phyloP scores from a whole-genome alignment of 2,888 invertebrate species.

The Argynnis bischoffii region DNA sequence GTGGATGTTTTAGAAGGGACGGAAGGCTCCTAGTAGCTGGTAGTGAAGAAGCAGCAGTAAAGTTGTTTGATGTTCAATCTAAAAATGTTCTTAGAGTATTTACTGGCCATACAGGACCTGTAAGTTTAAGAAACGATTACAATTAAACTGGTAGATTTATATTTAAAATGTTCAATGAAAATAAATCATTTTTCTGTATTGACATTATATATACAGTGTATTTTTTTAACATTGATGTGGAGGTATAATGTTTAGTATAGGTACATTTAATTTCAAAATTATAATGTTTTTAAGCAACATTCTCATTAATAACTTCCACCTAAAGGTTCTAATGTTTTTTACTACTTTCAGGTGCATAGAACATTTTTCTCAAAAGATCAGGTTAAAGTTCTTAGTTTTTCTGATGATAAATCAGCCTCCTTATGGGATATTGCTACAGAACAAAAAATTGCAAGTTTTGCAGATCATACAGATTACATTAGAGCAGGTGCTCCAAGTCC shows the following conservation, averaged over 20 bases:
- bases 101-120: slow-evolving; percentile 90
- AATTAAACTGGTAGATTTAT: no score
- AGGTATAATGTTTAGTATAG: no score
- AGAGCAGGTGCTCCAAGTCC: slow-evolving; percentile 92
- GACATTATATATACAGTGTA: no score
- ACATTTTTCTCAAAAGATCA: slow-evolving; percentile 91
- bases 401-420: slow-evolving; percentile 93
- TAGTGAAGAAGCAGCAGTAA: slow-evolving; percentile 93
- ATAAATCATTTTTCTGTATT: no score
- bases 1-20: slow-evolving; percentile 91
- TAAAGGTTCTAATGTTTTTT: neutral
- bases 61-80: slow-evolving; percentile 93
- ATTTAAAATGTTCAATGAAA: no score
- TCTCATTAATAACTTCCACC: neutral
- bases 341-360: slow-evolving; percentile 84
- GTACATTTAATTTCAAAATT: no score
- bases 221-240: no score
- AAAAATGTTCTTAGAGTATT: slow-evolving; percentile 92
- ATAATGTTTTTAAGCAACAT: neutral
- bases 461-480: slow-evolving; percentile 90
- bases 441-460: slow-evolving; percentile 84
- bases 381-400: slow-evolving; percentile 91
- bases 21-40: slow-evolving; percentile 93
- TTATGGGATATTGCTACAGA: slow-evolving; percentile 97
- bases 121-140: slow-evolving; percentile 53